Evolutionary conservation across 1,140 invertebrate species (phyloP).

Genomic region (Drosophila lacertosa): DNA sequence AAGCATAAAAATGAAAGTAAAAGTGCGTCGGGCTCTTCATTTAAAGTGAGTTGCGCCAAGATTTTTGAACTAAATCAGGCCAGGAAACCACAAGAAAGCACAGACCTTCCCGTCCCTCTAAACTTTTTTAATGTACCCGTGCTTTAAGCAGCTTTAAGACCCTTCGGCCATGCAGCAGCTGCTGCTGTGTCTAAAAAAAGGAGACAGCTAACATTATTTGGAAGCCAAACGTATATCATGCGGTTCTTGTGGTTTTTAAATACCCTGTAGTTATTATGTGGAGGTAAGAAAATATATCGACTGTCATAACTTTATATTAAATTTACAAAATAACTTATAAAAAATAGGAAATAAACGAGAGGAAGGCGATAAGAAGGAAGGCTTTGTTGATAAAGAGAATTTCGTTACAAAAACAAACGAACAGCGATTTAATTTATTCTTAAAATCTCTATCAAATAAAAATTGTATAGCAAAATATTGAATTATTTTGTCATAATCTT

Average conservation of each 20-base stretch:
- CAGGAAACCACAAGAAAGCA: conserved; percentile 43
- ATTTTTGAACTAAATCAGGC: conserved; percentile 15
- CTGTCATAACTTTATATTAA: no score
- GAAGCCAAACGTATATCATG: conserved; percentile 11
- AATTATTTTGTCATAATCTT: no score
- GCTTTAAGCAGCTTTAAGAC: conserved; percentile 48
- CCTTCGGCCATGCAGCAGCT: conserved; percentile 23
- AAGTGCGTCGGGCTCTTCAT: conserved; percentile 37
- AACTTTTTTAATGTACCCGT: conserved; percentile 23
- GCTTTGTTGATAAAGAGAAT: no score
- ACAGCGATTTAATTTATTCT: no score
- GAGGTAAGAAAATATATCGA: background rate
- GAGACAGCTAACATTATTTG: conserved; percentile 6
- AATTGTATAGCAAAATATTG: no score
- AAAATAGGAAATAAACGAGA: no score
- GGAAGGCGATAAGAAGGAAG: no score
- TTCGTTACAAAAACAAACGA: no score
- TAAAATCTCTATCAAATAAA: no score
- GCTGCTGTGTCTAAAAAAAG: conserved; percentile 14
- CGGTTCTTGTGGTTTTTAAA: conserved; percentile 33
- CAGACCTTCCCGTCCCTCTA: background rate
- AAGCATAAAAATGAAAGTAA: conserved; percentile 30
- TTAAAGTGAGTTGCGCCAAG: conserved; percentile 18
- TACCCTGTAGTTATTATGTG: conserved; percentile 5
- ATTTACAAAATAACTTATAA: no score